Conservation (phyloP, 2,888 invertebrate species). For the Diarsia mendica region DNA sequence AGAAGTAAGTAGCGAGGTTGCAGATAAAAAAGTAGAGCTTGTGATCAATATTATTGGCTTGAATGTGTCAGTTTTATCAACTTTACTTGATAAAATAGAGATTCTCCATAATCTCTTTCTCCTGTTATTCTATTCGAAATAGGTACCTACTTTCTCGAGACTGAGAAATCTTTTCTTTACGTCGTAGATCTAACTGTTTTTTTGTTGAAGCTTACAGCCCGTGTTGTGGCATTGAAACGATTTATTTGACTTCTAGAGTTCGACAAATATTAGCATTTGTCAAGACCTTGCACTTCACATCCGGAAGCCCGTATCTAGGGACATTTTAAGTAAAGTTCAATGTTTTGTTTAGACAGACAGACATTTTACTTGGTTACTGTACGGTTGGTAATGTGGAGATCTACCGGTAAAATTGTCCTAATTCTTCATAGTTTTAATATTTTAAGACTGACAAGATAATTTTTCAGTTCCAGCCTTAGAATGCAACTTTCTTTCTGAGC, state of each 20-base stretch:
- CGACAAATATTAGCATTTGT: conserved; percentile 2
- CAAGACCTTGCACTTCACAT: conserved; percentile 19
- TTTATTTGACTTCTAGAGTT: not conserved
- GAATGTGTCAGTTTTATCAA: not conserved
- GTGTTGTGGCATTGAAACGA: not conserved
- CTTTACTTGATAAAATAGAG: not conserved
- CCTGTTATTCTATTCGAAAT: too few relatives aligned
- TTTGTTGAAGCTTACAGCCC: not conserved
- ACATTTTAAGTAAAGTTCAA: not conserved
- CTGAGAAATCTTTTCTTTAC: not conserved
- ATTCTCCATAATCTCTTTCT: too few relatives aligned
- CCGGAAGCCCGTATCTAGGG: not conserved
- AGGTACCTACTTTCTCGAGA: too few relatives aligned
- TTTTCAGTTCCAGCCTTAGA: not conserved
- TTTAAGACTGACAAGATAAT: not conserved
- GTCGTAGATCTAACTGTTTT: not conserved
- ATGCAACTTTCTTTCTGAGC: conserved; percentile 11
- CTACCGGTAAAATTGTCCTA: not conserved
- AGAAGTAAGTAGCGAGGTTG: not conserved
- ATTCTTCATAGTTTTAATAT: not conserved
- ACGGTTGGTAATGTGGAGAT: not conserved
- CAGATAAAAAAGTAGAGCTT: not conserved
- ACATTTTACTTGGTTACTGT: too few relatives aligned
- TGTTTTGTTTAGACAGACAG: not conserved
- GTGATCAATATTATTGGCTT: not conserved